phyloP scores from a whole-genome alignment of 2,888 invertebrate genomes.

The Pyrrhia umbra region DNA sequence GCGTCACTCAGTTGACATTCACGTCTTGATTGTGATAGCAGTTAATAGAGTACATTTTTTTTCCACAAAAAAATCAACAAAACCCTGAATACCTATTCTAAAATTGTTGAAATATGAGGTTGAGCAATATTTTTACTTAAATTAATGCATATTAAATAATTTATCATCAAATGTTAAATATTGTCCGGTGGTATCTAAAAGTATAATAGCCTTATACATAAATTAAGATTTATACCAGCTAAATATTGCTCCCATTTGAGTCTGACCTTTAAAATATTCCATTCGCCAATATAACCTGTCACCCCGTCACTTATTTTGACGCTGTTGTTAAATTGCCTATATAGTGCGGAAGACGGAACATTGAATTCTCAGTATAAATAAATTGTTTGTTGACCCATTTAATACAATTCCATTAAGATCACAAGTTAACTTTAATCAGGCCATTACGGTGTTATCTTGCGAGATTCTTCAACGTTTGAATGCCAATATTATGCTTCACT shows the following conservation, averaged over 20 bases:
- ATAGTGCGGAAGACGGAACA: constrained; percentile 16
- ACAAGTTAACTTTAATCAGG: constrained; percentile 9
- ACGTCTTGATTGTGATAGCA: constrained; percentile 16
- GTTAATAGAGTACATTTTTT: constrained; percentile 8
- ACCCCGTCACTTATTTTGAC: constrained; percentile 31
- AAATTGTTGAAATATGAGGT: not conserved
- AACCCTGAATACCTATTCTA: not conserved
- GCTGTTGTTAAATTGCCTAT: not conserved
- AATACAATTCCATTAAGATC: not conserved
- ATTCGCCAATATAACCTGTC: constrained; percentile 33
- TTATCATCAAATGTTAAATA: not conserved
- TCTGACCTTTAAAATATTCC: constrained; percentile 38
- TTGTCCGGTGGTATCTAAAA: constrained; percentile 1
- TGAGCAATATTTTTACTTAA: not conserved
- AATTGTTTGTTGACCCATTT: constrained; percentile 33
- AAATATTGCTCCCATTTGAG: constrained; percentile 11
- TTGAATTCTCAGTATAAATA: constrained; percentile 18
- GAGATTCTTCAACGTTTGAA: constrained; percentile 26
- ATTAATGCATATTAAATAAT: not conserved
- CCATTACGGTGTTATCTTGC: constrained; percentile 26
- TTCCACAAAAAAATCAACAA: not conserved
- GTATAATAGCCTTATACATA: not conserved
- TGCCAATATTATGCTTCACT: constrained; percentile 43
- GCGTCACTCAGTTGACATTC: constrained; percentile 5
- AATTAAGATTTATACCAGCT: not conserved